Conservation (phyloP, 2,113 vertebrate genomes). For the Tylochromis polylepis region DNA sequence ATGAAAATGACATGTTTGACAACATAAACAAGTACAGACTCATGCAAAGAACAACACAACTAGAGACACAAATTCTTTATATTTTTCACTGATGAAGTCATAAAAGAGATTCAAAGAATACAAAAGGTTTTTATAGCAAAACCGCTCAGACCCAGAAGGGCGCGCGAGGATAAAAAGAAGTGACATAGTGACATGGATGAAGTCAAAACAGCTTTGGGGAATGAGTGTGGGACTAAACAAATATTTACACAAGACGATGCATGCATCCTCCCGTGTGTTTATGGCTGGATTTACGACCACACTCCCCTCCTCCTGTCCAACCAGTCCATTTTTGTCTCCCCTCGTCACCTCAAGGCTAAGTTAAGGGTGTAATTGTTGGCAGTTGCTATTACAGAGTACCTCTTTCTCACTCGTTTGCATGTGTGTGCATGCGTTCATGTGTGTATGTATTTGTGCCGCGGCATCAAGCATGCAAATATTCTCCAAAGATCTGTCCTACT, state of each 20-base stretch:
- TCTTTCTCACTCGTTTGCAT: neutral
- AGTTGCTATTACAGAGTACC: neutral
- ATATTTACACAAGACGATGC: conserved; percentile 49
- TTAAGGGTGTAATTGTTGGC: neutral
- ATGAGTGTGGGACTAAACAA: conserved; percentile 26
- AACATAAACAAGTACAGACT: neutral
- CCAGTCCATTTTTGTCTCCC: neutral
- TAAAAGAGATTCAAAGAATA: neutral
- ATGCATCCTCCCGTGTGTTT: conserved; percentile 34
- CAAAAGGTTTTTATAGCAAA: neutral
- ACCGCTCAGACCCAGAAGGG: neutral
- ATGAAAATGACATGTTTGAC: neutral
- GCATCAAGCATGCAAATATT: neutral
- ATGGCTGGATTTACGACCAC: conserved; percentile 34
- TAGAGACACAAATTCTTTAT: neutral
- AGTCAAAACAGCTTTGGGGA: neutral
- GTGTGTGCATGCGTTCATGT: neutral
- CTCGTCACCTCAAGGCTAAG: neutral
- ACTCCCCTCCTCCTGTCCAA: neutral
- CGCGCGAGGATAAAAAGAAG: neutral
- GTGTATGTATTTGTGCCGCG: neutral
- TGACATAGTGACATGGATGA: neutral
- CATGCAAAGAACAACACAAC: neutral
- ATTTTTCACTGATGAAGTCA: neutral
- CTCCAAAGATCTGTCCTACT: neutral